These are phyloP conservation scores for Aegithalos caudatus DNA, from an alignment of 2,113 vertebrate species.

Conservation along the genomic window DNA sequence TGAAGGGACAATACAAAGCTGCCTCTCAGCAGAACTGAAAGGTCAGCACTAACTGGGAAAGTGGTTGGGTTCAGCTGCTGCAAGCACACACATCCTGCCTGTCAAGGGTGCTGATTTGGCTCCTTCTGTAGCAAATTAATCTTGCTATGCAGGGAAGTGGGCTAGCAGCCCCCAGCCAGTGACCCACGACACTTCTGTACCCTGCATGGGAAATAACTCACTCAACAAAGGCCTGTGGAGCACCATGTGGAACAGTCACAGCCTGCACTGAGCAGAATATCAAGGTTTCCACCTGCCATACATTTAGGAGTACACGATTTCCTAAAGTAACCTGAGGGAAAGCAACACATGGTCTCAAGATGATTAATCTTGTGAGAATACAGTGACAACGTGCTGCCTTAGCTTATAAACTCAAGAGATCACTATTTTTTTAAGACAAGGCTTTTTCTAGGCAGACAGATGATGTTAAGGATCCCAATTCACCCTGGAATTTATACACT, in stretches of 20 bases:
- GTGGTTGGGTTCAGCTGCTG: neutral
- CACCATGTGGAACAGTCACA: neutral
- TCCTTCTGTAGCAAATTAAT: neutral
- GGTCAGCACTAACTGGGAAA: neutral
- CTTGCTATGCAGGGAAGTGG: neutral
- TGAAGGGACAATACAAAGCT: neutral
- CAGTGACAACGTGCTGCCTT: rapidly evolving
- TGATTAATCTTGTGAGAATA: neutral
- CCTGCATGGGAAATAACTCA: neutral
- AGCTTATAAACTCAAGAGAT: neutral
- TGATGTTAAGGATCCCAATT: neutral
- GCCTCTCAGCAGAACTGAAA: neutral
- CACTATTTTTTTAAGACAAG: neutral
- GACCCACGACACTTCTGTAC: neutral
- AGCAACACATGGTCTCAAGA: neutral
- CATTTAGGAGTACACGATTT: rapidly evolving
- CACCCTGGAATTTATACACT: neutral
- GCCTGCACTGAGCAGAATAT: neutral
- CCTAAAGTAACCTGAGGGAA: neutral
- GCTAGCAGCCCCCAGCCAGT: neutral
- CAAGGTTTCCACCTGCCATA: neutral
- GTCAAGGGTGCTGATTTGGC: neutral
- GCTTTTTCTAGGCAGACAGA: neutral
- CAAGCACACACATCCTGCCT: neutral
- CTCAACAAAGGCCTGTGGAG: neutral